phyloP scores from a whole-genome alignment of 1,140 invertebrate genomes.

The Drosophila sulfurigaster region DNA sequence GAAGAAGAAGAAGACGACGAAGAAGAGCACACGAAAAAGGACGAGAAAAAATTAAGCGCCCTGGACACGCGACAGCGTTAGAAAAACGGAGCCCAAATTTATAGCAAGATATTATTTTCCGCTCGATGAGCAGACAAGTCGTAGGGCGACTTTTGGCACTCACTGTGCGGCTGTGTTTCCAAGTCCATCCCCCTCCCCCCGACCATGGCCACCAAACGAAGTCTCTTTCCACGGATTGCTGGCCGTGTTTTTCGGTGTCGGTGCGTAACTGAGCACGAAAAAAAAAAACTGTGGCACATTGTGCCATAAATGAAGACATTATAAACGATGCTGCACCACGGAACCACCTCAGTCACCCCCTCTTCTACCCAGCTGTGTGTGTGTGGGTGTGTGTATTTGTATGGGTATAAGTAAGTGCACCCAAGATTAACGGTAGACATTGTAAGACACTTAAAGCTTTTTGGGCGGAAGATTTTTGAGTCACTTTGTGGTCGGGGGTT shows the following conservation, averaged over 20 bases:
- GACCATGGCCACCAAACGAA: not conserved
- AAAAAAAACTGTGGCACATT: conserved; percentile 67
- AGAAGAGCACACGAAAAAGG: not conserved
- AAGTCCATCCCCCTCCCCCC: not conserved
- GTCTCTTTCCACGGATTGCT: conserved; percentile 16
- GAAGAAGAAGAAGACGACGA: conserved; percentile 2
- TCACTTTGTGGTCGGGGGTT: conserved; percentile 66
- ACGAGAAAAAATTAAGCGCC: conserved; percentile 55
- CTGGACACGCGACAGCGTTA: conserved; percentile 48
- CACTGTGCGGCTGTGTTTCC: conserved; percentile 42
- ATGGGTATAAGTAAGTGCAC: conserved; percentile 52
- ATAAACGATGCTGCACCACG: conserved; percentile 63
- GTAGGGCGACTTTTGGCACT: conserved; percentile 80
- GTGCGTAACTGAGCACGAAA: conserved; percentile 78
- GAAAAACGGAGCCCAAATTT: conserved; percentile 76
- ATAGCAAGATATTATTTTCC: conserved; percentile 83
- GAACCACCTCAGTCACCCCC: conserved; percentile 20
- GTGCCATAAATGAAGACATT: conserved; percentile 81
- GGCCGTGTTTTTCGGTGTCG: conserved; percentile 71
- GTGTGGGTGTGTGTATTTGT: conserved; percentile 34
- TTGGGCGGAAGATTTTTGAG: conserved; percentile 71
- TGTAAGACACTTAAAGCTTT: conserved; percentile 80
- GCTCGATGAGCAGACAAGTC: conserved; percentile 82
- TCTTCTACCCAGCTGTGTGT: conserved; percentile 22
- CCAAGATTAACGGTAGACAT: conserved; percentile 79